Base-by-base conservation (phyloP, 2,888 invertebrate species). In the Eretmocerus hayati region DNA sequence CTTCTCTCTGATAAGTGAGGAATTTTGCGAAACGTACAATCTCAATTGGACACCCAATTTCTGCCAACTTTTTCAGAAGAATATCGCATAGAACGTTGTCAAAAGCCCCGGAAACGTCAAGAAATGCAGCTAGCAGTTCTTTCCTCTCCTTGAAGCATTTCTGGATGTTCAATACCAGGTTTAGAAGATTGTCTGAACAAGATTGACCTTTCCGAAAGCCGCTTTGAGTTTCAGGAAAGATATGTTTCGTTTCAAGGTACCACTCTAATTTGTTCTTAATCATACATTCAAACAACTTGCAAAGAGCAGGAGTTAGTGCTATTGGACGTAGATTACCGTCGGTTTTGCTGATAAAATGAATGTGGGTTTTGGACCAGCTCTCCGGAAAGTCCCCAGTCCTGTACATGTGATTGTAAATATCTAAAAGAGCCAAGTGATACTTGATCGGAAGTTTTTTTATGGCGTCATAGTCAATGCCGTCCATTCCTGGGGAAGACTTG, bases 311-410 rank as follows among this genome's bases (percentile, higher is more conserved):
- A 2, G 44, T 18, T 3, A 48, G 22, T 18, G 43, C 11, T 11
- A 48, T 48, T 11, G 48, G 43, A 39, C 44, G n/a, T n/a, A n/a
- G n/a, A n/a, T n/a, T 18, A 4, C 40, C 36, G 11, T 42, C 49
- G 11, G 22, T 3, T 16, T 49, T 49, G 1, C 5, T 4, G 4
- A 49, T 45, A 18, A 49, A 45, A 13, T 39, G 45, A 2, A 49
- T 23, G 13, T 33, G 36, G 3, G 39, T 26, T 2, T 32, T 16
- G 23, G 35, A 35, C 49, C 49, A 49, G 6, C 2, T 11, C 16
- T 13, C 18, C 5, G 49, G 45, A 19, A n/a, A 49, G 1, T 22
- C 2, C 2, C 16, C 3, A 2, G 16, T 18, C 1, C 2, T 21
- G 35, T 39, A 40, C 11, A 49, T 44, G n/a, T 39, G 22, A 26